These are phyloP conservation scores for Nymphalis c-album DNA, from an alignment of 2,888 invertebrate genomes.

Conservation along the genomic window DNA sequence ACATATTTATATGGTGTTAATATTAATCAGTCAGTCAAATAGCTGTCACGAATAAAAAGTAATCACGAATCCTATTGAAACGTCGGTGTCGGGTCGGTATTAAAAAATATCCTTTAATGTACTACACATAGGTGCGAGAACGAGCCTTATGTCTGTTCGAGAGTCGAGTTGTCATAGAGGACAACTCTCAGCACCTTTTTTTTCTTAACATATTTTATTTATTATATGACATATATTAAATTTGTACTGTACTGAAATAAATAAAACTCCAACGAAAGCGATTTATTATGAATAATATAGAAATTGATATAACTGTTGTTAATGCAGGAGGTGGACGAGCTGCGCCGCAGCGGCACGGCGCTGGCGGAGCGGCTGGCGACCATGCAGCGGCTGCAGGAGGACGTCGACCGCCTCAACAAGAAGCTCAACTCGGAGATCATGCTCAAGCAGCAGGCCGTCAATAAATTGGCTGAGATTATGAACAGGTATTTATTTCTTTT, in stretches of 20 bases:
- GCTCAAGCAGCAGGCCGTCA: conserved; percentile 96
- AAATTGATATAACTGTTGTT: background rate
- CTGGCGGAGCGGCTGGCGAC: conserved; percentile 89
- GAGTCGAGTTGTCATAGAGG: too few species aligned
- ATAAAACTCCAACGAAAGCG: background rate
- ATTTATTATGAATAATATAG: background rate
- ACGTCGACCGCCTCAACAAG: conserved; percentile 89
- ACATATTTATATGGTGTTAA: background rate
- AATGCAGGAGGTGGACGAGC: conserved; percentile 89
- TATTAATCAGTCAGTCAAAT: too few species aligned
- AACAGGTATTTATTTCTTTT: conserved; percentile 83
- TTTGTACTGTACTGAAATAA: too few species aligned
- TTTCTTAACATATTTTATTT: too few species aligned
- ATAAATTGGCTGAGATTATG: conserved; percentile 98
- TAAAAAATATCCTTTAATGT: too few species aligned
- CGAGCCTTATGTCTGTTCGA: too few species aligned
- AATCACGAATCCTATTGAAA: too few species aligned
- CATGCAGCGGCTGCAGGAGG: conserved; percentile 86
- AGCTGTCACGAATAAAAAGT: too few species aligned
- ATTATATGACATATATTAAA: too few species aligned
- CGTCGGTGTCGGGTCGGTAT: too few species aligned
- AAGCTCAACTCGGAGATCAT: conserved; percentile 93
- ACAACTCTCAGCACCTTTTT: too few species aligned
- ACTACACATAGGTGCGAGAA: too few species aligned
- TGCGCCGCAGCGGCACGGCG: conserved; percentile 87